Conservation (phyloP, 2,888 invertebrate genomes). For the Megalurothrips usitatus region DNA sequence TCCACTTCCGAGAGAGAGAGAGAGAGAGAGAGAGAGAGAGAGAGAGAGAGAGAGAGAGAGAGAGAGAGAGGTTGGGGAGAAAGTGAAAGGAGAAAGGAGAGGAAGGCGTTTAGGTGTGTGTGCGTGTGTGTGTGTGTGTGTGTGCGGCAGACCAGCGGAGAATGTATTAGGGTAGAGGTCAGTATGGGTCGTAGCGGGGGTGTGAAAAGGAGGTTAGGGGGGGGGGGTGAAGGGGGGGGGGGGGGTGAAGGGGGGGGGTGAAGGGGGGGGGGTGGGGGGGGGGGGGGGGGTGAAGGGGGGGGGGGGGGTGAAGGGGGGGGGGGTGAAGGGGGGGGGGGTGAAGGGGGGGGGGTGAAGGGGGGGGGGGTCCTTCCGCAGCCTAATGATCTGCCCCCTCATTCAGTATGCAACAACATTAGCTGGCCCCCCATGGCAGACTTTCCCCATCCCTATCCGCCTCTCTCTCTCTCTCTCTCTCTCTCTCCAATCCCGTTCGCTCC, state of each 20-base stretch:
- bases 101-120: neutral
- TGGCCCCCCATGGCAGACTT: neutral
- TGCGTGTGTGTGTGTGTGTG: too few relatives aligned
- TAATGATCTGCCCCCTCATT: constrained; percentile 18
- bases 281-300: neutral
- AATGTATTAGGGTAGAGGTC: too few relatives aligned
- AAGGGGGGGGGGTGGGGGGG: neutral
- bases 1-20: too few relatives aligned
- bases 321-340: neutral
- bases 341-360: too few relatives aligned
- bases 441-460: neutral
- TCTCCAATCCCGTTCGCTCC: neutral
- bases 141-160: too few relatives aligned
- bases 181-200: too few relatives aligned
- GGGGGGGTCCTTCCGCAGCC: neutral
- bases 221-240: too few relatives aligned
- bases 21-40: neutral
- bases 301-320: neutral
- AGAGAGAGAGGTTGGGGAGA: neutral
- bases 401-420: constrained; percentile 24
- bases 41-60: neutral
- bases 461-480: constrained; percentile 1
- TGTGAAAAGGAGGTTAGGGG: too few relatives aligned
- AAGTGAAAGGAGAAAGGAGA: neutral
- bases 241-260: too few relatives aligned